Conservation (phyloP, 2,797 vertebrate species). For the Rhabdomys pumilio region DNA sequence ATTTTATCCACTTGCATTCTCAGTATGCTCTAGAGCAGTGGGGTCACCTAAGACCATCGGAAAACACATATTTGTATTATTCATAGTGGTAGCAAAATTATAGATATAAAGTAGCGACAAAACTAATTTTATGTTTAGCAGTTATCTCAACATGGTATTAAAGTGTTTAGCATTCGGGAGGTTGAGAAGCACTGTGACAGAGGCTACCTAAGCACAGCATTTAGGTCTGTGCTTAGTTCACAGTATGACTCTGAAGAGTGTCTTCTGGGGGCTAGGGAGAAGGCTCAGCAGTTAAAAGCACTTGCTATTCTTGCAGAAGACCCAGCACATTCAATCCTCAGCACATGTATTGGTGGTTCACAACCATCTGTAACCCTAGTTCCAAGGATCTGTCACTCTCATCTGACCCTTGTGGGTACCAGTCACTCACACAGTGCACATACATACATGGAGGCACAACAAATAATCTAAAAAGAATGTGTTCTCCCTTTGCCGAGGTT, state of each 20-base stretch:
- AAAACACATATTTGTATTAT: neutral
- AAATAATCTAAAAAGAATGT: slow-evolving; percentile 22
- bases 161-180: neutral
- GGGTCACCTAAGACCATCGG: neutral
- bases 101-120: neutral
- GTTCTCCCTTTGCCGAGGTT: slow-evolving; percentile 69
- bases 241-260: neutral
- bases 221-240: neutral
- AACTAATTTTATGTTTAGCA: neutral
- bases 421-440: neutral
- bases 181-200: neutral
- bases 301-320: neutral
- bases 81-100: too few species aligned
- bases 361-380: neutral
- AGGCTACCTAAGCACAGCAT: neutral
- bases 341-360: neutral
- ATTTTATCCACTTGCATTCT: neutral
- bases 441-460: neutral
- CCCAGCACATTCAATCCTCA: neutral
- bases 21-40: neutral
- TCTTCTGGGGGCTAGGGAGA: neutral
- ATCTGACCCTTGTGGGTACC: neutral
- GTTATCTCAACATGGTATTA: neutral
- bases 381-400: too few species aligned
- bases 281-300: too few species aligned